Evolutionary conservation across 2,113 vertebrate species (phyloP), one percentile per base, ranked within the genome.

Genomic region (Guaruba guarouba): DNA sequence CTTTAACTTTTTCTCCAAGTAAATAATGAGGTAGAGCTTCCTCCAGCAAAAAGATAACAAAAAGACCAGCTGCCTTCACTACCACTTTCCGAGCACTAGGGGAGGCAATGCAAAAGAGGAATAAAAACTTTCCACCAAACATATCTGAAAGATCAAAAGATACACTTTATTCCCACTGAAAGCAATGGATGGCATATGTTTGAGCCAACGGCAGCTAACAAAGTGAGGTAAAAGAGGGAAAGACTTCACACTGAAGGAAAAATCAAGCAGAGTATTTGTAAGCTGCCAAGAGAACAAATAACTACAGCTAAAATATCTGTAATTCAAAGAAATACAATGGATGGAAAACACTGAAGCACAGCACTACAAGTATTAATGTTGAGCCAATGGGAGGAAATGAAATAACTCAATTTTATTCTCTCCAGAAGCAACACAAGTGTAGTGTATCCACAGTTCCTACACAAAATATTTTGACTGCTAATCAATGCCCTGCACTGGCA

Each of bases 141-240:
- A 0, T 2, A 46, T 17, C 24, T n/a, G 48, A 44, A 70, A 82
- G 76, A 86, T 75, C 71, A 82, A 85, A 49, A 82, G 79, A 39
- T 13, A 23, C 0, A 1, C 14, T 71, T 52, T 6, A 18, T 24
- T 71, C 52, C 29, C 19, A 22, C 13, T 1, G 0, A 71, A 43
- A 71, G 69, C 35, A 81, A 39, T 3, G 25, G 73, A 59, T 2
- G 17, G 10, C 9, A 22, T 5, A 4, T 1, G 39, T 37, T 37
- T 19, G 59, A 68, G 54, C 43, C 43, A n/a, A 25, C 1, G 27
- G 39, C 55, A 66, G 55, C 29, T 77, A 78, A 78, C 23, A 37
- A 69, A 64, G 27, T 9, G n/a, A 17, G 33, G 43, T 8, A 17
- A 82, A 75, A 27, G 57, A n/a, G 18, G 49, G 49, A 27, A 73